Evolutionary conservation across 2,888 invertebrate species (phyloP).

Genomic region (Nezara viridula): DNA sequence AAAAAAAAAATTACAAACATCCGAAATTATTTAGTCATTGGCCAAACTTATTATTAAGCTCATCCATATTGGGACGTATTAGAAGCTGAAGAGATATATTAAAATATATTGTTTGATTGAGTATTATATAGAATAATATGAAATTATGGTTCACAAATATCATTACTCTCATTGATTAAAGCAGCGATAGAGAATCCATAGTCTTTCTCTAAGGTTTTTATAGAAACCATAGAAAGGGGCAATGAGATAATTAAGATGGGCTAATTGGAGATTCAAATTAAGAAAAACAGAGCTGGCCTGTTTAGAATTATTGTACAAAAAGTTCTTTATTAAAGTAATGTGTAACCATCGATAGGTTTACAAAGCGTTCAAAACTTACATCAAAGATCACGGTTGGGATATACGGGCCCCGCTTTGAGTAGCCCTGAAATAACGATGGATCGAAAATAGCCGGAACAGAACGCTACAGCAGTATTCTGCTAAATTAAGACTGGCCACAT

Average conservation of each 20-base stretch:
- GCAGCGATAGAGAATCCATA: too few relatives aligned
- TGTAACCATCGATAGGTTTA: not conserved
- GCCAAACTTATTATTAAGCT: too few relatives aligned
- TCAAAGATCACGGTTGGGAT: not conserved
- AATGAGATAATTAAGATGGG: not conserved
- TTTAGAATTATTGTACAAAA: not conserved
- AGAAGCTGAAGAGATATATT: too few relatives aligned
- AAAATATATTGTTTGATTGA: too few relatives aligned
- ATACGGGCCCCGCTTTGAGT: not conserved
- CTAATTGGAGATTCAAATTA: not conserved
- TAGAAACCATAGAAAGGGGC: not conserved
- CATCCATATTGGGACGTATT: too few relatives aligned
- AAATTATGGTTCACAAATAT: too few relatives aligned
- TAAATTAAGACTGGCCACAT: slow-evolving; percentile 11
- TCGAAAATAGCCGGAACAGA: not conserved
- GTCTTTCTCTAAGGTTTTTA: too few relatives aligned
- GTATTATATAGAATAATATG: too few relatives aligned
- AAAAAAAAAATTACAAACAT: too few relatives aligned
- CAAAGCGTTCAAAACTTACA: not conserved
- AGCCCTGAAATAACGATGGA: not conserved
- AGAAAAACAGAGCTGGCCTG: not conserved
- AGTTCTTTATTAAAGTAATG: not conserved
- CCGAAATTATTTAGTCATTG: too few relatives aligned
- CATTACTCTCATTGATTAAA: too few relatives aligned
- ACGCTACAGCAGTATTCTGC: not conserved